Evolutionary conservation across 2,888 invertebrate genomes (phyloP).

Genomic region (Rhamphomyia laevipes): DNA sequence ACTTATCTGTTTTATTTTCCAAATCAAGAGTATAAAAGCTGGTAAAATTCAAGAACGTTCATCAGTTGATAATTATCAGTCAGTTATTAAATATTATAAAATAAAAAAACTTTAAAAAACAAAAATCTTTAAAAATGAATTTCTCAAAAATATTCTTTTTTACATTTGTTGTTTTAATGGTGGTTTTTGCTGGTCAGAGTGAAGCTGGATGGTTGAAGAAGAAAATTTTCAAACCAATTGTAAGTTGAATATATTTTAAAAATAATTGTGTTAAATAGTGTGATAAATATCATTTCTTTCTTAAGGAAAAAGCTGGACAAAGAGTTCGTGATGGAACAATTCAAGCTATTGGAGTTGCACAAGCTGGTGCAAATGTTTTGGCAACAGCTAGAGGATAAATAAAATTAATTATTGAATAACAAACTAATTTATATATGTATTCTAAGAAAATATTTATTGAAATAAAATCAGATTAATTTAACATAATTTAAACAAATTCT

Average conservation of each 20-base stretch:
- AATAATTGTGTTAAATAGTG: neutral
- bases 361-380: neutral
- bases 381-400: neutral
- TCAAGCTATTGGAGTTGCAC: neutral
- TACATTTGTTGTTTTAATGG: constrained; percentile 3
- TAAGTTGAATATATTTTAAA: neutral
- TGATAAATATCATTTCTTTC: neutral
- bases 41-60: no score
- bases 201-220: constrained; percentile 13
- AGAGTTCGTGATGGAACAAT: constrained; percentile 1
- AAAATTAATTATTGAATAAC: neutral
- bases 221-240: constrained; percentile 10
- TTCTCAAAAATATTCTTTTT: constrained; percentile 7
- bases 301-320: constrained; percentile 10
- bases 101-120: neutral
- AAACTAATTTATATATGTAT: no score
- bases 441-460: no score
- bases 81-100: neutral
- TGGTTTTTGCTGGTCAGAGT: constrained; percentile 7
- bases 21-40: neutral
- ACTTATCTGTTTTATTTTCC: no score
- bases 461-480: no score
- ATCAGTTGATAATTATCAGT: no score
- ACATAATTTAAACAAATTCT: no score
- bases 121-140: constrained; percentile 8